Evolutionary conservation across 2,888 invertebrate genomes (phyloP).

Genomic region (Strigamia transsilvanica): DNA sequence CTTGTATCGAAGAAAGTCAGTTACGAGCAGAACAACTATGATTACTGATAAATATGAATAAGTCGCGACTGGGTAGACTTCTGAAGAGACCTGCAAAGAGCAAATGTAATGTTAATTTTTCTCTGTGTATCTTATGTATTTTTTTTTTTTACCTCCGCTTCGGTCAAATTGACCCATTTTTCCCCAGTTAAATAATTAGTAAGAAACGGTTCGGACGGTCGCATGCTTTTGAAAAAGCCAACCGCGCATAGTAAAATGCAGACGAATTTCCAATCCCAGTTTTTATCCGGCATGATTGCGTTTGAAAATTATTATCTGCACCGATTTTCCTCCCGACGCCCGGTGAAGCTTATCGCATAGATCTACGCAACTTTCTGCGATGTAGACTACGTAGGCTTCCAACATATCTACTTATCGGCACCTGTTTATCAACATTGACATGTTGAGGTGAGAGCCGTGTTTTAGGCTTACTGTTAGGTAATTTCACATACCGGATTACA

Average conservation of each 20-base stretch:
- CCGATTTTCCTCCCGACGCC: too few species aligned
- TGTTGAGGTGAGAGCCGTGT: too few species aligned
- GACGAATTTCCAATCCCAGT: constrained; percentile 20
- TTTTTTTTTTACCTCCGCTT: constrained; percentile 70
- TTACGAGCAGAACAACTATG: constrained; percentile 57
- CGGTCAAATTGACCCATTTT: constrained; percentile 77
- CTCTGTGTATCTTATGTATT: too few species aligned
- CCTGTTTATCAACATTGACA: too few species aligned
- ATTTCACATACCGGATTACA: too few species aligned
- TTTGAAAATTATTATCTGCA: neutral
- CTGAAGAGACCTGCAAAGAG: constrained; percentile 9
- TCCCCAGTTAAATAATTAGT: constrained; percentile 79
- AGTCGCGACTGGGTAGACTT: constrained; percentile 59
- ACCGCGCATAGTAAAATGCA: constrained; percentile 74
- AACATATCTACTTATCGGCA: too few species aligned
- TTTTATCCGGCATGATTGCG: neutral
- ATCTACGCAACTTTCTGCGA: too few species aligned
- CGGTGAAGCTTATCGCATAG: too few species aligned
- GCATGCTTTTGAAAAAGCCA: constrained; percentile 82
- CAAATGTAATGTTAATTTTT: neutral
- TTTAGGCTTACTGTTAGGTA: too few species aligned
- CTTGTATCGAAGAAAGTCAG: constrained; percentile 59
- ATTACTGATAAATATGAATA: constrained; percentile 58
- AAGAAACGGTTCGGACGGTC: constrained; percentile 87
- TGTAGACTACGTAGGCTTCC: too few species aligned